Evolutionary conservation across 2,797 vertebrate species (phyloP).

Genomic region (Sciaenops ocellatus): DNA sequence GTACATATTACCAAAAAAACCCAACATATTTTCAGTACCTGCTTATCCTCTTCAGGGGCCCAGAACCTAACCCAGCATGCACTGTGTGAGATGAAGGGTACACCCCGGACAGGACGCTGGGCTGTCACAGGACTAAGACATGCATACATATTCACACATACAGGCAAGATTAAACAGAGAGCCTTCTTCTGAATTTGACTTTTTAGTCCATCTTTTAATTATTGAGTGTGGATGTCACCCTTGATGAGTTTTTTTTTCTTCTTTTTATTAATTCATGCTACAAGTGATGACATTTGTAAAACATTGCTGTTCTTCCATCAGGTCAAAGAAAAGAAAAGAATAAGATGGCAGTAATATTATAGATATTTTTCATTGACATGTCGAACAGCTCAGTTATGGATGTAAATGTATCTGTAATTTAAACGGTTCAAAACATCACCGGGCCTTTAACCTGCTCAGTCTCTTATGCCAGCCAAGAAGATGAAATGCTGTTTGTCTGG

Average conservation of each 20-base stretch:
- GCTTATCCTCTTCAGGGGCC: background rate
- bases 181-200: background rate
- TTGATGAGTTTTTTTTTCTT: background rate
- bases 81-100: slow-evolving; percentile 6
- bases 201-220: background rate
- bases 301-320: too few species aligned
- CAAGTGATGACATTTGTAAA: background rate
- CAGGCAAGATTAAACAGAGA: background rate
- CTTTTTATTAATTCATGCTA: background rate
- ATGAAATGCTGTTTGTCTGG: background rate
- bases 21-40: slow-evolving; percentile 8
- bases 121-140: slow-evolving; percentile 4
- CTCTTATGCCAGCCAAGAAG: background rate
- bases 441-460: background rate
- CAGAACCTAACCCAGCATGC: slow-evolving; percentile 36
- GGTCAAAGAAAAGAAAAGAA: too few species aligned
- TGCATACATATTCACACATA: background rate
- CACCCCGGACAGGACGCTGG: background rate
- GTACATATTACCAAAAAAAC: slow-evolving; percentile 13
- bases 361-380: background rate
- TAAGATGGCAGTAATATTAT: background rate
- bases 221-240: background rate
- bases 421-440: background rate
- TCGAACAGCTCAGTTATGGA: background rate
- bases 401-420: background rate